Base-by-base conservation (phyloP, 2,888 invertebrate genomes). In the Polyommatus iphigenia region DNA sequence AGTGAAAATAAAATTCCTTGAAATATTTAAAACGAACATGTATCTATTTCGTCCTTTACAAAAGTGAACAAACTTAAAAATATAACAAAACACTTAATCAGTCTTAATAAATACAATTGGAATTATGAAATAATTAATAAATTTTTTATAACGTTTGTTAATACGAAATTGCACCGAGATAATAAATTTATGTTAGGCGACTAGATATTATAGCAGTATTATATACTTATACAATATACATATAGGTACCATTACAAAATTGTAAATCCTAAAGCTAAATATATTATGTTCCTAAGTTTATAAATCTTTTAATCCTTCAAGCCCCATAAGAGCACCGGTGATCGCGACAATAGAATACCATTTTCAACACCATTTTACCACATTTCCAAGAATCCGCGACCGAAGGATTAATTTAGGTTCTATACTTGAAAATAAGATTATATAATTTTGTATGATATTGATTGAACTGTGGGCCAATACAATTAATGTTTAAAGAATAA, bases 61-160 rank as follows among this genome's bases (percentile, higher is more conserved):
- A 82, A 82, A 80, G 73, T 81, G 79, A 78, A 81, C 79, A 81
- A 82, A 83, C 80, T 75, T 75, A 73, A 54, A 75, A 81, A 81
- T 82, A 83, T 79, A 75, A 75, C 50, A 75, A 80, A 82, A 81
- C 79, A 80, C 77, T 78, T 71, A 76, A 79, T 84, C 82, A 82
- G 82, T 83, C 83, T 83, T 80, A 78, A 79, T 71, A 80, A 79
- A 80, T 75, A 50, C 46, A 50, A 13, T 5, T 73, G 20, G 50
- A 73, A 73, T 36, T 36, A 71, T 50, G 24, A 24, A 20, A 46
- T 73, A n/a, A 73, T n/a, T 18, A 29, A 29, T 50, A 75, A 15
- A 0, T 24, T 29, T 75, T 75, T n/a, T 20, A 50, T 75, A 5
- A 62, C 24, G 29, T 15, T 41, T n/a, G 10, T 4, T 46, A 46